Evolutionary conservation across 2,797 vertebrate genomes (phyloP).

Genomic region (Balearica regulorum): DNA sequence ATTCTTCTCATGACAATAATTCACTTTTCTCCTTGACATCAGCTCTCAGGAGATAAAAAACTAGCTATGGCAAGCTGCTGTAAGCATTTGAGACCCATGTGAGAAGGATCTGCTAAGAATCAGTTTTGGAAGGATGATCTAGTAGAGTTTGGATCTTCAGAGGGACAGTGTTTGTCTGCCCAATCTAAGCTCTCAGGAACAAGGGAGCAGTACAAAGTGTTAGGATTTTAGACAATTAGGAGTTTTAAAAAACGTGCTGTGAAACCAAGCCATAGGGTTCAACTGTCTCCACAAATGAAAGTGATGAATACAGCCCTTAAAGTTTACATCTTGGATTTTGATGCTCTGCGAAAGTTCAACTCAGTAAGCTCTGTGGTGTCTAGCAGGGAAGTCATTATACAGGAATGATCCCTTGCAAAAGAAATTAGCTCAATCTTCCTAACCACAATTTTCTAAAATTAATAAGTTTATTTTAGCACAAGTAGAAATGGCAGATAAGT

Average conservation of each 20-base stretch:
- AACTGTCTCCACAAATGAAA: not conserved
- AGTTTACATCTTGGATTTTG: not conserved
- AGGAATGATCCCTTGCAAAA: not conserved
- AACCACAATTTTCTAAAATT: not conserved
- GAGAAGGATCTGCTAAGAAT: not conserved
- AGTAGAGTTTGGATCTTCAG: not conserved
- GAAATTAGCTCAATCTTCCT: not conserved
- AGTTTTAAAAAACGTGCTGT: not conserved
- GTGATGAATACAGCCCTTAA: not conserved
- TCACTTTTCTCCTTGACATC: not conserved
- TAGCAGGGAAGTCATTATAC: not conserved
- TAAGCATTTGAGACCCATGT: not conserved
- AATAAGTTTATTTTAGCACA: not conserved
- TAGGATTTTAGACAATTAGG: not conserved
- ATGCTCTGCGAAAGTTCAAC: not conserved
- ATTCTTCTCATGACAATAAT: not conserved
- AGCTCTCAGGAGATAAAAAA: not conserved
- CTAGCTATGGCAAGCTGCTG: not conserved
- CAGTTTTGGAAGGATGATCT: not conserved
- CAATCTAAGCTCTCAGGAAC: not conserved
- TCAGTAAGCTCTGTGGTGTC: not conserved
- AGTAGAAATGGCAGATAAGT: not conserved
- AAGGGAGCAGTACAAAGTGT: not conserved
- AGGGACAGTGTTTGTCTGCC: not conserved
- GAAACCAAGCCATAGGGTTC: not conserved